Evolutionary conservation across 2,113 vertebrate genomes (phyloP).

Genomic region (Blennius ocellaris): DNA sequence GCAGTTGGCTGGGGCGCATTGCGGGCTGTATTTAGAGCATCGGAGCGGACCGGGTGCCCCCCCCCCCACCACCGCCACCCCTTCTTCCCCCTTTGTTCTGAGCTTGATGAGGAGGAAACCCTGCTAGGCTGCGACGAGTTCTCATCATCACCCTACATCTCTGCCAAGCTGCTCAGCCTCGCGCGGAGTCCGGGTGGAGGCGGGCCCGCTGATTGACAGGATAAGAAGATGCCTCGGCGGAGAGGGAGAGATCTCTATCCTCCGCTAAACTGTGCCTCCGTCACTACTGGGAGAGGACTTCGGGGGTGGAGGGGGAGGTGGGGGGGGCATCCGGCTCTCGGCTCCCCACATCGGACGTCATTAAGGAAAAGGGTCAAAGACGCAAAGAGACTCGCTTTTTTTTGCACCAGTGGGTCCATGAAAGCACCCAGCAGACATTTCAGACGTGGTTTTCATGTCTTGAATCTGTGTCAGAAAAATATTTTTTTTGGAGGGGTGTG

Average conservation of each 20-base stretch:
- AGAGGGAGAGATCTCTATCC: conserved; percentile 59
- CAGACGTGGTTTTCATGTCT: background rate
- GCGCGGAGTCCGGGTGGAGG: conserved; percentile 50
- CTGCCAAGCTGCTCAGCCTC: conserved; percentile 71
- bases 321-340: background rate
- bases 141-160: conserved; percentile 75
- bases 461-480: background rate
- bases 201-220: conserved; percentile 72
- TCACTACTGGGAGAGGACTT: conserved; percentile 32
- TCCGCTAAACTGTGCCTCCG: conserved; percentile 35
- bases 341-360: conserved; percentile 19
- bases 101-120: conserved; percentile 78
- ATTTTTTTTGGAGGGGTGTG: background rate
- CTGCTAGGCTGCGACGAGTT: conserved; percentile 73
- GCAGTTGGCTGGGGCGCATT: conserved; percentile 59
- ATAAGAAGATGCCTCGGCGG: conserved; percentile 60
- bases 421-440: background rate
- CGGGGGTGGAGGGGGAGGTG: conserved; percentile 35
- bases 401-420: conserved; percentile 1
- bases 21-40: conserved; percentile 74
- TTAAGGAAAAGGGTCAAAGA: conserved; percentile 36
- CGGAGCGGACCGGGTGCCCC: conserved; percentile 56
- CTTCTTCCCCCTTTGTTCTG: conserved; percentile 62
- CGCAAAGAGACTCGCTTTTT: background rate
- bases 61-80: too few relatives aligned